A percentile compares a stretch with the other conserved stretches of the same genome.
Evolutionary conservation across 2,888 invertebrate genomes (phyloP).

Genomic region (Pandemis heparana): DNA sequence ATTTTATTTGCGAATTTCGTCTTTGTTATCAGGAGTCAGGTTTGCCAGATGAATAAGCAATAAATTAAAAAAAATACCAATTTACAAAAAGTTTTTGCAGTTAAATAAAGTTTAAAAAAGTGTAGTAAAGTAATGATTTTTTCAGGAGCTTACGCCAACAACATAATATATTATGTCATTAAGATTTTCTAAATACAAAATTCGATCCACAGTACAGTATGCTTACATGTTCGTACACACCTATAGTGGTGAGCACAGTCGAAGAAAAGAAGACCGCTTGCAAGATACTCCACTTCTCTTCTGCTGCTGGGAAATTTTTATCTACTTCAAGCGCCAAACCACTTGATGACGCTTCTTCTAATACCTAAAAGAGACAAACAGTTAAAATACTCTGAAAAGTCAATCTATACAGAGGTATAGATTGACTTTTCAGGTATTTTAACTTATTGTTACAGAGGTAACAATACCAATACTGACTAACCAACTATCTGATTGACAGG

Average conservation of each 20-base stretch:
- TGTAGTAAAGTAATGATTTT: background rate
- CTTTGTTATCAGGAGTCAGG: too few species aligned
- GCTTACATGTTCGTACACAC: conserved; percentile 87
- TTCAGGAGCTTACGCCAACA: background rate
- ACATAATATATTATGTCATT: background rate
- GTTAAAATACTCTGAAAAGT: background rate
- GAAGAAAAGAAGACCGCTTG: conserved; percentile 96
- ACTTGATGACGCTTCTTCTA: conserved; percentile 90
- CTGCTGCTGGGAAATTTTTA: conserved; percentile 82
- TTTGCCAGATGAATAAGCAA: too few species aligned
- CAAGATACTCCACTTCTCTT: conserved; percentile 91
- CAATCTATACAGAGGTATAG: background rate
- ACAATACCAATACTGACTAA: too few species aligned
- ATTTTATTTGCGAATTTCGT: too few species aligned
- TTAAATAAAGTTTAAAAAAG: background rate
- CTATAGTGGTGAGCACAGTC: conserved; percentile 96
- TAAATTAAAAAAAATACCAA: too few species aligned
- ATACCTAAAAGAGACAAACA: conserved; percentile 70
- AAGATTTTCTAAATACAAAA: background rate
- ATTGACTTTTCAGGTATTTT: too few species aligned
- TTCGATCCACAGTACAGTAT: conserved; percentile 49
- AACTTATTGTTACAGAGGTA: too few species aligned
- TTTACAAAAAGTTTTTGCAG: too few species aligned
- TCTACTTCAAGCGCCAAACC: conserved; percentile 87
- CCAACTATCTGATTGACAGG: too few species aligned